Conservation (phyloP, 2,888 invertebrate species). For the Agonopterix alstromeriana region DNA sequence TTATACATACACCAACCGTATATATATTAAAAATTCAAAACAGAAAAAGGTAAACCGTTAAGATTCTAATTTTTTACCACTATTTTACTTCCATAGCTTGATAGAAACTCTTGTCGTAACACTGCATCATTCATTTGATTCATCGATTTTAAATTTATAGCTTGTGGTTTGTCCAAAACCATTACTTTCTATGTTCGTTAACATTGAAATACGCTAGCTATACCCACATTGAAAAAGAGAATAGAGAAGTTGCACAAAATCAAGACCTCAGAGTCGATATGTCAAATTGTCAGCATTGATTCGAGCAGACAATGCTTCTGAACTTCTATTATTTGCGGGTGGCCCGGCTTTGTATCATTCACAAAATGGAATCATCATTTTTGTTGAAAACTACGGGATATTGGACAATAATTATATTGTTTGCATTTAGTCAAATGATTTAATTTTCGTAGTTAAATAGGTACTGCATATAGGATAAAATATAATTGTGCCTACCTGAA, state of each 20-base stretch:
- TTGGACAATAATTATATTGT: too few species aligned
- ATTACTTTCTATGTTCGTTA: not conserved
- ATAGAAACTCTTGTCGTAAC: too few species aligned
- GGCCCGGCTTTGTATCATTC: slow-evolving; percentile 45
- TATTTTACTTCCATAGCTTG: too few species aligned
- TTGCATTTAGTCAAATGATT: too few species aligned
- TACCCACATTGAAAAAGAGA: slow-evolving; percentile 24
- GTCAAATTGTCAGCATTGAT: slow-evolving; percentile 41
- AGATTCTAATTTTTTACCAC: too few species aligned
- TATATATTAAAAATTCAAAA: too few species aligned
- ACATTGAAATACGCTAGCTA: slow-evolving; percentile 14
- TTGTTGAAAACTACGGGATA: slow-evolving; percentile 35
- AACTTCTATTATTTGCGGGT: slow-evolving; percentile 56
- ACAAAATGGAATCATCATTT: slow-evolving; percentile 53
- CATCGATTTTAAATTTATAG: not conserved
- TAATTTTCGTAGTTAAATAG: too few species aligned
- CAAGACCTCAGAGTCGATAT: slow-evolving; percentile 41
- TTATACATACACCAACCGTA: too few species aligned
- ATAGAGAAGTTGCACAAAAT: slow-evolving; percentile 29
- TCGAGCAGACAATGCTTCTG: slow-evolving; percentile 39
- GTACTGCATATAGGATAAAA: too few species aligned
- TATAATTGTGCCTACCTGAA: too few species aligned
- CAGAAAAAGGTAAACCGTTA: too few species aligned
- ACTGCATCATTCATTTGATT: too few species aligned
- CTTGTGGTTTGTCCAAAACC: not conserved